Percentiles rank a stretch among this genome's conserved stretches.
These are phyloP conservation scores for Rhombomys opimus DNA, from an alignment of 2,113 vertebrate genomes.

Conservation along the genomic window DNA sequence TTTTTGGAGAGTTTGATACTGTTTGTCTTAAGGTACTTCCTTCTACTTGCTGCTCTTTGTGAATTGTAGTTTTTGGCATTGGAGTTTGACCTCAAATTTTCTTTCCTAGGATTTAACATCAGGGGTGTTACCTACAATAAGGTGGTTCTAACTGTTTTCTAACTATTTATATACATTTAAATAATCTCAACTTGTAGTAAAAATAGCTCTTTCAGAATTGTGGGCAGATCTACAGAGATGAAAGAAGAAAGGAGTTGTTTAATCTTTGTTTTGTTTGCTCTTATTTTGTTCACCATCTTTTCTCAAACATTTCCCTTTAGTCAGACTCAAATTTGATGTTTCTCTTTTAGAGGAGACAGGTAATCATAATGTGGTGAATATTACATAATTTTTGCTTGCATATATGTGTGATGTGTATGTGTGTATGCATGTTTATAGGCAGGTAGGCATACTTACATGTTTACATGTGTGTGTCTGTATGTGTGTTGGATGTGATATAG, in stretches of 20 bases:
- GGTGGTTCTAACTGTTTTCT: background rate
- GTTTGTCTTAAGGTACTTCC: background rate
- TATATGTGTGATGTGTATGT: background rate
- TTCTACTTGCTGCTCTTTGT: slow-evolving; percentile 28
- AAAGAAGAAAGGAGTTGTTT: slow-evolving; percentile 14
- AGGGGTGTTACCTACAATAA: background rate
- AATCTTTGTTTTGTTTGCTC: slow-evolving; percentile 44
- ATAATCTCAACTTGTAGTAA: slow-evolving; percentile 24
- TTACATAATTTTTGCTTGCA: background rate
- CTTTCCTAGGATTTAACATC: background rate
- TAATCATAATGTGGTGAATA: slow-evolving; percentile 8
- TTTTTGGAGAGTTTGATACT: slow-evolving; percentile 13
- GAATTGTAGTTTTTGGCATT: background rate
- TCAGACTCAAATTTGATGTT: slow-evolving; percentile 41
- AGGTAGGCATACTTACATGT: background rate
- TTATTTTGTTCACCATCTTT: background rate
- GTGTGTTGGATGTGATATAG: background rate
- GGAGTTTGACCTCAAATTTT: background rate
- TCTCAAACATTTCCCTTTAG: slow-evolving; percentile 9
- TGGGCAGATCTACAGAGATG: background rate
- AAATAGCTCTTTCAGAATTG: slow-evolving; percentile 25
- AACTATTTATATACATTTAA: slow-evolving; percentile 24
- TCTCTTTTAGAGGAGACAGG: slow-evolving; percentile 2
- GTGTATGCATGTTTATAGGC: background rate
- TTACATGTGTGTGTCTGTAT: background rate